Conservation (phyloP, 2,113 vertebrate genomes). For the Phrynocephalus versicolor region DNA sequence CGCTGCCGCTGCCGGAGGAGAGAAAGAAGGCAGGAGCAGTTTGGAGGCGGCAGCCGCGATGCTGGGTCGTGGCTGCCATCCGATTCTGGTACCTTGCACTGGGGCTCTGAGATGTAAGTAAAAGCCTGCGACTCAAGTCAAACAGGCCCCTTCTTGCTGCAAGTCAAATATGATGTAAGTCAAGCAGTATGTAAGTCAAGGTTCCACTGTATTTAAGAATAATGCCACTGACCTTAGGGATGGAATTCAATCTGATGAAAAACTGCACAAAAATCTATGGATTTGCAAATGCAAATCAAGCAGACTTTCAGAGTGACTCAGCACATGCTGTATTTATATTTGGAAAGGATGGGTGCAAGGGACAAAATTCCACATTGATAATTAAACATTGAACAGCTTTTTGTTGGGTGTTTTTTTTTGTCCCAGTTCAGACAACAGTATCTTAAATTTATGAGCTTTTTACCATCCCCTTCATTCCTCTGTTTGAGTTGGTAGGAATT, state of each 20-base stretch:
- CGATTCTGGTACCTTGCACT: no score
- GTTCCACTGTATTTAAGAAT: background rate
- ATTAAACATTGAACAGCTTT: background rate
- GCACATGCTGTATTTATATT: background rate
- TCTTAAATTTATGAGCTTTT: background rate
- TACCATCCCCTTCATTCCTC: background rate
- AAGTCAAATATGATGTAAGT: no score
- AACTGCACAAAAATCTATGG: background rate
- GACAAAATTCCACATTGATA: background rate
- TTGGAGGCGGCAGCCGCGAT: no score
- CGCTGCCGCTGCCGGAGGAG: no score
- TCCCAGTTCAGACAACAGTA: background rate
- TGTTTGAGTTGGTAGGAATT: background rate
- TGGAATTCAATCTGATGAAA: background rate
- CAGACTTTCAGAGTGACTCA: background rate
- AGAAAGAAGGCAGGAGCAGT: no score
- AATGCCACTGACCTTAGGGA: background rate
- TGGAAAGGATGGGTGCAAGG: background rate
- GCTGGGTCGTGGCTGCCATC: no score
- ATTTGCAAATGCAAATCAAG: background rate
- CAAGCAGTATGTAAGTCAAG: no score
- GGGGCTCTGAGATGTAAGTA: no score
- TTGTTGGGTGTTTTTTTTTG: background rate
- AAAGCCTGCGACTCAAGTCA: no score
- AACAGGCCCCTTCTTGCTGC: no score